Evolutionary conservation across 2,888 invertebrate genomes (phyloP), one percentile per base, ranked within the genome.

Genomic region (Cephus rjabovi): DNA sequence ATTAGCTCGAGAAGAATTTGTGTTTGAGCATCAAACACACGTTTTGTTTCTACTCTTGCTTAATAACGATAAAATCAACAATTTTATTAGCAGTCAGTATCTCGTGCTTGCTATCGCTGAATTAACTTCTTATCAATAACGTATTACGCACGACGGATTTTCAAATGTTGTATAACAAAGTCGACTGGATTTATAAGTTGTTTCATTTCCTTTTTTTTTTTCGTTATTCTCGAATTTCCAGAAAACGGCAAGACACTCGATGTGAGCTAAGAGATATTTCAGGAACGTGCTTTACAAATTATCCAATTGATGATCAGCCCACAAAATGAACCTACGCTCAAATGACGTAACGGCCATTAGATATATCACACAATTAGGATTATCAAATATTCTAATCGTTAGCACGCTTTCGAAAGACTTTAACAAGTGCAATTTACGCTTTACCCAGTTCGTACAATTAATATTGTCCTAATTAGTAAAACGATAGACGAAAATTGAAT

Each of bases 291-390:
- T 73, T 83, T 77, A 83, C 83, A 84, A 84, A 86, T 87, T 86
- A 85, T 86, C 86, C 87, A 89, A 87, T 89, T 84, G 87, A 86
- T 80, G 79, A 82, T 73, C 84, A 81, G 79, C 87, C 87, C 82
- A 87, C 84, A 85, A 89, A 87, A 87, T 84, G 82, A 82, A 79
- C 88, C 87, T 83, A 89, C 89, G 83, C 83, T 77, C 82, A 79
- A 79, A 15, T 79, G 76, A 79, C 76, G 74, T 76, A 76, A 79
- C 76, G 68, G 30, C 15, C 0, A 15, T 40, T 40, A 6, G 15
- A 40, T 40, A 40, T 40, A 40, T 40, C 15, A 15, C 1, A 6
- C 40, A 40, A 40, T 40, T 40, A 40, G 15, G 2, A 40, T 40
- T 6, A 40, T 40, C 40, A 40, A 40, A 40, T 40, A 40, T 56